Percentiles rank a stretch among this genome's conserved stretches.
These are phyloP conservation scores for Lagodon rhomboides DNA, from an alignment of 2,797 vertebrate species.

Conservation along the genomic window DNA sequence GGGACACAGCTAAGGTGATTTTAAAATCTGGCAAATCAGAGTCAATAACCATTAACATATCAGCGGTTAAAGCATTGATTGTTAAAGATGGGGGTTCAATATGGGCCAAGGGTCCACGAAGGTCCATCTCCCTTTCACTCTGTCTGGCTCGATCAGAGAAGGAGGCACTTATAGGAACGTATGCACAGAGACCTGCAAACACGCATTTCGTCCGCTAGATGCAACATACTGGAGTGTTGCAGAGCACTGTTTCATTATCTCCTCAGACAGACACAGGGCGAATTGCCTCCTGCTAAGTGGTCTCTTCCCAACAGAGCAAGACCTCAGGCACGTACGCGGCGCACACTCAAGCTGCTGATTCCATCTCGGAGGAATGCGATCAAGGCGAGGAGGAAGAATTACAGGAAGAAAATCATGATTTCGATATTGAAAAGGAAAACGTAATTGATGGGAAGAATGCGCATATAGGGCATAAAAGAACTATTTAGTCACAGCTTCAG, in stretches of 20 bases:
- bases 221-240: slow-evolving; percentile 40
- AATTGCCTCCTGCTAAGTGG: slow-evolving; percentile 69
- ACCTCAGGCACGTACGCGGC: slow-evolving; percentile 64
- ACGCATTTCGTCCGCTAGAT: slow-evolving; percentile 34
- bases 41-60: slow-evolving; percentile 61
- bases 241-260: slow-evolving; percentile 67
- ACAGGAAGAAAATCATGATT: slow-evolving; percentile 31
- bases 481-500: slow-evolving; percentile 18
- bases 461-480: slow-evolving; percentile 7
- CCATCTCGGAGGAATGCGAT: slow-evolving; percentile 54
- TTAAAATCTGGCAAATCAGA: slow-evolving; percentile 66
- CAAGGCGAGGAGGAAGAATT: slow-evolving; percentile 29
- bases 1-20: slow-evolving; percentile 44
- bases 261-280: slow-evolving; percentile 65
- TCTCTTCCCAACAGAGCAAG: slow-evolving; percentile 57
- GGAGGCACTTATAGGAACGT: slow-evolving; percentile 41
- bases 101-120: slow-evolving; percentile 7
- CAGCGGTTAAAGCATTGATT: slow-evolving; percentile 43
- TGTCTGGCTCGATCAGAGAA: slow-evolving; percentile 55
- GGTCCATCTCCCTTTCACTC: slow-evolving; percentile 31
- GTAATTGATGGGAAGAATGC: slow-evolving; percentile 42
- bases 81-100: slow-evolving; percentile 37
- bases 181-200: slow-evolving; percentile 27
- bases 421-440: slow-evolving; percentile 40
- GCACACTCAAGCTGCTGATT: slow-evolving; percentile 48